These are phyloP conservation scores for Loriculus beryllinus DNA, from an alignment of 2,797 vertebrate genomes.

Conservation along the genomic window DNA sequence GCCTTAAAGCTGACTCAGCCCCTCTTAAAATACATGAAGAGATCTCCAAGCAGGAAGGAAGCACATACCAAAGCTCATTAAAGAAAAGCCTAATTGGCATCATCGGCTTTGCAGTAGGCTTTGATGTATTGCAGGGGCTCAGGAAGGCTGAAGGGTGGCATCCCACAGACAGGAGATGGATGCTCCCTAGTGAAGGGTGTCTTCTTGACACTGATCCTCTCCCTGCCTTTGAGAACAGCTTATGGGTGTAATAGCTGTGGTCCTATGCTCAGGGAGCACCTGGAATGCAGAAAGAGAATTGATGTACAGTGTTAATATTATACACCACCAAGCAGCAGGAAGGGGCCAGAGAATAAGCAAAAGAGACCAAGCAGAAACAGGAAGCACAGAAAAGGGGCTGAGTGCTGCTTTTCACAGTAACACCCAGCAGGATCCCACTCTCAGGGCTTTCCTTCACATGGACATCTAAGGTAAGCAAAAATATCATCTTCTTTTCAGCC, in stretches of 20 bases:
- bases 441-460: not conserved
- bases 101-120: not conserved
- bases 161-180: not conserved
- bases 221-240: not conserved
- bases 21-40: not conserved
- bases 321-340: not conserved
- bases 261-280: not conserved
- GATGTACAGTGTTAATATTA: too few relatives aligned
- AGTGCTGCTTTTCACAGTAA: not conserved
- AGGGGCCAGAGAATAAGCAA: not conserved
- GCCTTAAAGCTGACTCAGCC: too few relatives aligned
- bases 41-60: not conserved
- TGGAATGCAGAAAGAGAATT: not conserved
- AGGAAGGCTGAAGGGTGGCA: not conserved
- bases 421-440: not conserved
- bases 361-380: fast-evolving
- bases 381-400: not conserved
- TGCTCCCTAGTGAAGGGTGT: not conserved
- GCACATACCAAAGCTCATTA: not conserved
- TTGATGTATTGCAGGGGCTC: not conserved
- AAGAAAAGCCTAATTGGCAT: not conserved
- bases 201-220: not conserved
- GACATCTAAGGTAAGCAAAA: not conserved
- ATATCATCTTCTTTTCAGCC: not conserved
- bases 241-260: fast-evolving